Evolutionary conservation across 2,797 vertebrate genomes (phyloP).

Genomic region (Phalloptychus januarius): DNA sequence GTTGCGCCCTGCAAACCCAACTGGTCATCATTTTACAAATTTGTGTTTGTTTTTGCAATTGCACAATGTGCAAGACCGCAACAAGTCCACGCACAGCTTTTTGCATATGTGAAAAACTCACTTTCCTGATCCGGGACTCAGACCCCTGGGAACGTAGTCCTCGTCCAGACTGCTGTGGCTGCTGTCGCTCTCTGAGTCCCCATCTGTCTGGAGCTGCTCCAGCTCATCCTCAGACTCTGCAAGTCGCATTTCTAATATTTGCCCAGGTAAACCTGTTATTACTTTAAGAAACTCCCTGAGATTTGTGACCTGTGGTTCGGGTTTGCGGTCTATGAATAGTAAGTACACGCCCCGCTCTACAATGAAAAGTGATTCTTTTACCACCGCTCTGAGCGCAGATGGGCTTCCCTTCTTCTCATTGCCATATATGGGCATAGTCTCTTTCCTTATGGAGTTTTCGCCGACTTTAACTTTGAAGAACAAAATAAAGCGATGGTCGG

Average conservation of each 20-base stretch:
- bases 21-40: background rate
- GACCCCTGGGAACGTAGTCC: constrained; percentile 35
- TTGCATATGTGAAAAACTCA: constrained; percentile 35
- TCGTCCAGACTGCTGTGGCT: constrained; percentile 31
- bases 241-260: constrained; percentile 31
- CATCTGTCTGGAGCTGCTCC: constrained; percentile 16
- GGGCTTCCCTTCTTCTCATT: background rate
- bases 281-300: background rate
- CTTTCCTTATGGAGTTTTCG: background rate
- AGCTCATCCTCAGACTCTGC: constrained; percentile 50
- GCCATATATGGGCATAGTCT: constrained; percentile 10
- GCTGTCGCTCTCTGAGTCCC: constrained; percentile 21
- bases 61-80: background rate
- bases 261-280: background rate
- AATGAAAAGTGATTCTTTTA: background rate
- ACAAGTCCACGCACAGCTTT: background rate
- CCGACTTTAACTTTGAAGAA: background rate
- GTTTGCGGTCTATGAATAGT: background rate
- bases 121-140: constrained; percentile 28
- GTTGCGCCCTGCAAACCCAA: background rate
- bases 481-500: background rate
- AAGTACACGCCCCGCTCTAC: background rate
- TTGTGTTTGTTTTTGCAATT: background rate
- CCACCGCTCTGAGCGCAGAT: background rate
- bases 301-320: background rate